Evolutionary conservation across 1,140 invertebrate genomes (phyloP).

Genomic region (Conus ventricosus): DNA sequence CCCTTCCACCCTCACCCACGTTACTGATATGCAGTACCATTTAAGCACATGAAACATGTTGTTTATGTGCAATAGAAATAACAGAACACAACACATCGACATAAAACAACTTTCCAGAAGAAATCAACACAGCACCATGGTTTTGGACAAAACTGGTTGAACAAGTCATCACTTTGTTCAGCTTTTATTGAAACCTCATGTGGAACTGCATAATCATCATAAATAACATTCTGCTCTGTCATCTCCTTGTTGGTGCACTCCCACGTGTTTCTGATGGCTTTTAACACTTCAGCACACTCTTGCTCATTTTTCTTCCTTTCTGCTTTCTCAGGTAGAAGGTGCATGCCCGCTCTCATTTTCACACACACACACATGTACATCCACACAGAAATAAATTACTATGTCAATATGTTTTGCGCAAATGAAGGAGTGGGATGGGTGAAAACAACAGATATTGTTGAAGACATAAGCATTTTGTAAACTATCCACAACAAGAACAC

Average conservation of each 20-base stretch:
- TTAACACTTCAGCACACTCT: neutral
- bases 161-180: conserved; percentile 42
- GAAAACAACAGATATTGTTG: neutral
- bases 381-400: neutral
- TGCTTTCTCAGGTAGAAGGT: conserved; percentile 24
- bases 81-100: neutral
- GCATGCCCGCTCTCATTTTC: neutral
- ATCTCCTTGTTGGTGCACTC: neutral
- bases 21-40: too few relatives aligned
- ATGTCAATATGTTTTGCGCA: neutral
- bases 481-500: too few relatives aligned
- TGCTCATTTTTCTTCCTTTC: neutral
- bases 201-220: conserved; percentile 45
- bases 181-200: conserved; percentile 42
- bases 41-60: too few relatives aligned
- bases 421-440: neutral
- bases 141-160: neutral
- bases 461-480: neutral
- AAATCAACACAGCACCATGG: neutral
- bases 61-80: too few relatives aligned
- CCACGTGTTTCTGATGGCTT: neutral
- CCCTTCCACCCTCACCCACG: too few relatives aligned
- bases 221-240: conserved; percentile 15
- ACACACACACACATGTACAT: neutral
- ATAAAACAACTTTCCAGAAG: neutral